Conservation (phyloP, 2,797 vertebrate genomes). For the Myripristis murdjan region DNA sequence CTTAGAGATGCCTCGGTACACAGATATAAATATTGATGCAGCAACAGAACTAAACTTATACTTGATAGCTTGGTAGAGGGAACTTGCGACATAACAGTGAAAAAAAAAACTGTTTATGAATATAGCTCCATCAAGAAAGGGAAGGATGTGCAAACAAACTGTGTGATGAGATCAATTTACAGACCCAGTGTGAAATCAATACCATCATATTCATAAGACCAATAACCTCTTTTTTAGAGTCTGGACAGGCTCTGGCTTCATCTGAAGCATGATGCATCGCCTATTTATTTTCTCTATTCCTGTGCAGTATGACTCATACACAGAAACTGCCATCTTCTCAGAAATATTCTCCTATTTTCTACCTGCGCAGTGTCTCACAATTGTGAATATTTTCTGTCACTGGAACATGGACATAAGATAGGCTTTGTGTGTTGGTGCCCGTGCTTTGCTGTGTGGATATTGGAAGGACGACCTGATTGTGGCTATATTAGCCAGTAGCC, state of each 20-base stretch:
- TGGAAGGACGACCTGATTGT: not conserved
- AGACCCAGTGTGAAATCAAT: not conserved
- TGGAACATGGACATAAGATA: not conserved
- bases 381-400: slow-evolving; percentile 7
- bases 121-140: not conserved
- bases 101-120: not conserved
- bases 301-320: not conserved
- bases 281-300: slow-evolving; percentile 12
- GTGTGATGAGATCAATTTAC: not conserved
- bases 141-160: not conserved
- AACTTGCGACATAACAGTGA: not conserved
- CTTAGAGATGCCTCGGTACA: not conserved
- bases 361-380: not conserved
- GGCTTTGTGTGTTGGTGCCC: not conserved
- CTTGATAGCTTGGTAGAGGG: not conserved
- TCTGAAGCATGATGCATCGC: not conserved
- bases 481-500: not conserved
- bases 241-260: not conserved
- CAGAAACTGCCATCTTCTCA: not conserved
- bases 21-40: not conserved
- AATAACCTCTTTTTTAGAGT: not conserved
- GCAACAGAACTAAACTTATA: not conserved
- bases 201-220: not conserved
- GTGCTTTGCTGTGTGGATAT: not conserved
- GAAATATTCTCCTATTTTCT: not conserved